A percentile compares a stretch with the other conserved stretches of the same genome.
phyloP scores from a whole-genome alignment of 2,888 invertebrate genomes.

The Digitonthophagus gazella region DNA sequence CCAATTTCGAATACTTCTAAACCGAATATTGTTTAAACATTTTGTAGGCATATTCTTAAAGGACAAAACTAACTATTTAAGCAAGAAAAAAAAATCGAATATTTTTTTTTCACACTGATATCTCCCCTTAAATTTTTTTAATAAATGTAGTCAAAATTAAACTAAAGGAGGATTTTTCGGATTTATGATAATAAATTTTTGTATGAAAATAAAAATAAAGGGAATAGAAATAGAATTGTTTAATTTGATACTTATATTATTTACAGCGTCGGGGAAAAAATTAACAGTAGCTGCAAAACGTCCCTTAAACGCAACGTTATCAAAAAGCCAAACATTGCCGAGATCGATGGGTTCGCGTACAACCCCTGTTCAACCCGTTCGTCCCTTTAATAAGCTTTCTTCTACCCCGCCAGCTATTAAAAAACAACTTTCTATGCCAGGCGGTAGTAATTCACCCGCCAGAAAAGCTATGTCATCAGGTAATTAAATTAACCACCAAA shows the following conservation, averaged over 20 bases:
- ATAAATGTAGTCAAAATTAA: too few species aligned
- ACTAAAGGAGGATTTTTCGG: neutral
- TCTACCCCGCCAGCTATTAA: constrained; percentile 86
- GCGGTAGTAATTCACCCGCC: constrained; percentile 60
- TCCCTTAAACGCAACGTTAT: constrained; percentile 62
- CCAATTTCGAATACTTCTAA: too few species aligned
- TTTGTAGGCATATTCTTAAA: too few species aligned
- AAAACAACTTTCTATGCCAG: constrained; percentile 71
- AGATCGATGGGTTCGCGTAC: constrained; percentile 73
- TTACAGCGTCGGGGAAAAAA: constrained; percentile 76
- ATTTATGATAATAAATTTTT: constrained; percentile 8
- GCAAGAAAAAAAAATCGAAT: too few species aligned
- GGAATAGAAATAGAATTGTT: neutral
- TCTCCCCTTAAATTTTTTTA: too few species aligned
- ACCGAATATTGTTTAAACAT: too few species aligned
- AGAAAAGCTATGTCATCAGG: constrained; percentile 50
- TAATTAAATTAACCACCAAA: constrained; percentile 22
- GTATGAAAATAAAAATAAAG: neutral
- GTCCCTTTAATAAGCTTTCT: constrained; percentile 65
- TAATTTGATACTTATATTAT: neutral
- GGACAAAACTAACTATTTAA: too few species aligned
- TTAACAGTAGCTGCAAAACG: constrained; percentile 72
- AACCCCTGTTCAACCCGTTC: constrained; percentile 53
- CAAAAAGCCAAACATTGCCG: constrained; percentile 84
- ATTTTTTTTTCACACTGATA: too few species aligned